These are phyloP conservation scores for Drosophila kohkoa DNA, from an alignment of 1,140 invertebrate genomes.

Conservation along the genomic window DNA sequence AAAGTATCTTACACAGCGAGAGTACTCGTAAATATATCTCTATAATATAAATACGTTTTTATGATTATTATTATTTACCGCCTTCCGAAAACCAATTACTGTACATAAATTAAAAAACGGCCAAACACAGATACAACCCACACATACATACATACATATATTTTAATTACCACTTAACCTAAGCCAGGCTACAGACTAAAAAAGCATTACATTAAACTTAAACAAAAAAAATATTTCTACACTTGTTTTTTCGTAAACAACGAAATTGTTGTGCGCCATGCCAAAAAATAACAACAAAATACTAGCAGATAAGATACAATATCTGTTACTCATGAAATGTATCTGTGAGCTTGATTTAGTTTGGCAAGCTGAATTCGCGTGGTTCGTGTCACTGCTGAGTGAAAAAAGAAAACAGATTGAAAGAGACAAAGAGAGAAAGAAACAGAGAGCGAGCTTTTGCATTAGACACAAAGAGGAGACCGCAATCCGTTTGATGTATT, in stretches of 20 bases:
- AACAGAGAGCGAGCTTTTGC: constrained; percentile 12
- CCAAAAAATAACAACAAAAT: constrained; percentile 1
- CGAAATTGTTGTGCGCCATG: constrained; percentile 14
- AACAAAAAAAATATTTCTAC: constrained; percentile 14
- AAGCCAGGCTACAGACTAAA: constrained; percentile 64
- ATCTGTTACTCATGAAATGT: constrained; percentile 10
- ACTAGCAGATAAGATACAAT: constrained; percentile 26
- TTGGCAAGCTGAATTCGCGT: constrained; percentile 2
- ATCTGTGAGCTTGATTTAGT: neutral
- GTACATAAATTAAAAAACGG: constrained; percentile 66
- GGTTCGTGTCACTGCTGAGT: constrained; percentile 5
- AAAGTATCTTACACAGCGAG: constrained; percentile 12
- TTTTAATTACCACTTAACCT: constrained; percentile 76
- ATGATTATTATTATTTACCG: constrained; percentile 42
- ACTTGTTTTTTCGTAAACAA: constrained; percentile 1
- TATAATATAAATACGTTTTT: constrained; percentile 28
- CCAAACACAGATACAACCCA: constrained; percentile 48
- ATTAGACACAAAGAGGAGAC: neutral
- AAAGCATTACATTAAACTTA: constrained; percentile 44
- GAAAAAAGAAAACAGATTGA: neutral
- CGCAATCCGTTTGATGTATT: constrained; percentile 14
- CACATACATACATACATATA: constrained; percentile 41
- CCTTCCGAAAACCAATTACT: constrained; percentile 39
- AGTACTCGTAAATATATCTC: constrained; percentile 4
- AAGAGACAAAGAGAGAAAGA: neutral